These are phyloP conservation scores for Chelonus insularis DNA, from an alignment of 1,140 invertebrate genomes.

Conservation along the genomic window DNA sequence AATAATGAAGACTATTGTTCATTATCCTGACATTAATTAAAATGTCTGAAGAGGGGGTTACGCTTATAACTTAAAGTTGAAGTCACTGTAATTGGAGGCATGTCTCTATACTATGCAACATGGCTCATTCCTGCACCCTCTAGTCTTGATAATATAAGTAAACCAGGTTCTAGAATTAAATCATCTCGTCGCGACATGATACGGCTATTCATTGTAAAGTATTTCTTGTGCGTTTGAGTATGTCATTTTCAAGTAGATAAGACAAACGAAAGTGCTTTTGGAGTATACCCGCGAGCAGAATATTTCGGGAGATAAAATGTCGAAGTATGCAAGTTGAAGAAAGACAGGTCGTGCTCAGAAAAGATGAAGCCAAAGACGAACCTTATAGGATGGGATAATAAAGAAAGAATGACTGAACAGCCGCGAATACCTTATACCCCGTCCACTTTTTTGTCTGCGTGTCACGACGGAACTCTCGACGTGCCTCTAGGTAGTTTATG, in stretches of 20 bases:
- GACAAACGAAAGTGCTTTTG: background rate
- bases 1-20: too few species aligned
- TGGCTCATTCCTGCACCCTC: background rate
- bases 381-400: background rate
- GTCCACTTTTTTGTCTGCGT: constrained; percentile 17
- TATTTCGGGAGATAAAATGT: background rate
- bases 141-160: background rate
- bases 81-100: too few species aligned
- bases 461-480: constrained; percentile 10
- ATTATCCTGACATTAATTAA: too few species aligned
- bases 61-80: too few species aligned
- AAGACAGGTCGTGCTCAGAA: too few species aligned
- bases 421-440: constrained; percentile 10
- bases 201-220: background rate
- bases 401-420: constrained; percentile 6
- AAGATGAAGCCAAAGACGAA: constrained; percentile 1
- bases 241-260: background rate
- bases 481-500: constrained; percentile 18
- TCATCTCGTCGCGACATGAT: background rate
- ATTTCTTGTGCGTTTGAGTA: background rate
- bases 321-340: background rate
- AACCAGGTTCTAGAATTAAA: background rate
- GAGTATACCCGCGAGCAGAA: background rate
- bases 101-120: background rate
- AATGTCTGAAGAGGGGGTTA: too few species aligned